Evolutionary conservation across 2,113 vertebrate species (phyloP).

Genomic region (Delphinapterus leucas): DNA sequence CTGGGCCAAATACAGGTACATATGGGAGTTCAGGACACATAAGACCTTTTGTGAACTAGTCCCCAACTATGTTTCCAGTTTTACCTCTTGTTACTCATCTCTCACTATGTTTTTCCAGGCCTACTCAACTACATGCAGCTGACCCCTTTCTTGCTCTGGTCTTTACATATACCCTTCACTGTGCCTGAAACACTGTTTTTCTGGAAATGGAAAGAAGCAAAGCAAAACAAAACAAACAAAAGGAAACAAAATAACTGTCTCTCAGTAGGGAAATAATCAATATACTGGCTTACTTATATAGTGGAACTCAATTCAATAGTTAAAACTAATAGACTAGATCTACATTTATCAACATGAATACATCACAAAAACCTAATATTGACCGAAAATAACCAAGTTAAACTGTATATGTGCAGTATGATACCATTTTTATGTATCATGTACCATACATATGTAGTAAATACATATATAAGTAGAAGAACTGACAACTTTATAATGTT

Average conservation of each 20-base stretch:
- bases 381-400: not conserved
- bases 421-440: not conserved
- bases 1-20: not conserved
- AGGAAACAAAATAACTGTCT: not conserved
- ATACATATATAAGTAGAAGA: not conserved
- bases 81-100: not conserved
- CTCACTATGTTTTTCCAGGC: not conserved
- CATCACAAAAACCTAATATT: not conserved
- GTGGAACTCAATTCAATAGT: not conserved
- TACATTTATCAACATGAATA: not conserved
- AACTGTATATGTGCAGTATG: not conserved
- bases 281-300: not conserved
- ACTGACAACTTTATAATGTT: not conserved
- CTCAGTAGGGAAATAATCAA: not conserved
- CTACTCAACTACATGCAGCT: no score
- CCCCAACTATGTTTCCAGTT: not conserved
- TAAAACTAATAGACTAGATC: not conserved
- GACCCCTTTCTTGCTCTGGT: not conserved
- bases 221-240: not conserved
- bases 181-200: not conserved
- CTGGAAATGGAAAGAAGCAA: not conserved
- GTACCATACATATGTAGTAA: not conserved
- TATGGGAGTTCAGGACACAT: not conserved
- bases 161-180: not conserved
- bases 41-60: not conserved